Conservation (phyloP, 2,113 vertebrate species). For the Fregata magnificens region DNA sequence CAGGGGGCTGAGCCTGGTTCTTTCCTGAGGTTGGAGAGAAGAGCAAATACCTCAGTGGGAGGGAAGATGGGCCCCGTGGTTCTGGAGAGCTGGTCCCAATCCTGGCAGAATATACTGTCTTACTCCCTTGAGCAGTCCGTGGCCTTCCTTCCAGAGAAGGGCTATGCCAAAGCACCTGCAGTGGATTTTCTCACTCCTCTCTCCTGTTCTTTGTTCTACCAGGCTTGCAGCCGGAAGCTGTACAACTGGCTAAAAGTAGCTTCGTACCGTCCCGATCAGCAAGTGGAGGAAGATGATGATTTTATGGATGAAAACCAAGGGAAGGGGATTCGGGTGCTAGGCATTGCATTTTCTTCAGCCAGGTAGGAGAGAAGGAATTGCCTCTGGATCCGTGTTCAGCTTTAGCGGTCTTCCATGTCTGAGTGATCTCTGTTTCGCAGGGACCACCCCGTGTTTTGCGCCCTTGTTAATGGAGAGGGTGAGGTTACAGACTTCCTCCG, state of each 20-base stretch:
- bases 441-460: constrained; percentile 96
- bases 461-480: constrained; percentile 93
- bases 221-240: constrained; percentile 95
- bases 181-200: neutral
- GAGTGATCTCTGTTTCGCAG: constrained; percentile 61
- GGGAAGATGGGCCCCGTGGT: neutral
- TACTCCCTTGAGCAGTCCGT: neutral
- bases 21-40: neutral
- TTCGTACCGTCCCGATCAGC: constrained; percentile 93
- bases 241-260: constrained; percentile 96
- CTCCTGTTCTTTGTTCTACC: neutral
- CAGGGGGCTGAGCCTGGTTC: neutral
- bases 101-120: neutral
- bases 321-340: constrained; percentile 93
- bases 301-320: constrained; percentile 96
- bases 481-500: constrained; percentile 97
- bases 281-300: constrained; percentile 96
- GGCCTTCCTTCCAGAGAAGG: neutral
- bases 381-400: neutral
- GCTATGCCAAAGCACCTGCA: neutral
- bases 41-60: neutral
- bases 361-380: constrained; percentile 74
- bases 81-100: neutral
- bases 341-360: constrained; percentile 93
- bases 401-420: neutral